These are phyloP conservation scores for Grantiella picta DNA, from an alignment of 2,113 vertebrate species.

Conservation along the genomic window DNA sequence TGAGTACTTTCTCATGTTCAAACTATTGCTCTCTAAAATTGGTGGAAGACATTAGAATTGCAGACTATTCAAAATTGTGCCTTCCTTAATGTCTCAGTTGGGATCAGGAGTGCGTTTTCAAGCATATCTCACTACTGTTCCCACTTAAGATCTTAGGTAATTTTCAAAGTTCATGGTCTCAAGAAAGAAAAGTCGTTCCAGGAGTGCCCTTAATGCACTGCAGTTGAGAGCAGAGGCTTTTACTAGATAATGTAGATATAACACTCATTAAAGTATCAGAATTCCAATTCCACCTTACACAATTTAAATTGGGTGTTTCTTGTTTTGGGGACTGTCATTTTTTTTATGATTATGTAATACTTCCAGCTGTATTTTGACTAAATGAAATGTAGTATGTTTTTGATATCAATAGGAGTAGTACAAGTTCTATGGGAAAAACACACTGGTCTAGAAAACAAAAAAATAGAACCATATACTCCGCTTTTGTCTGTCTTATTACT, in stretches of 20 bases:
- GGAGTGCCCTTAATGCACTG: neutral
- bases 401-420: neutral
- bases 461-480: neutral
- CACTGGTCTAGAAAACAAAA: neutral
- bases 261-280: rapidly evolving
- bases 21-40: neutral
- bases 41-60: neutral
- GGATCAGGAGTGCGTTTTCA: neutral
- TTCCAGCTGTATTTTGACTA: neutral
- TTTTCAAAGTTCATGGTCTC: neutral
- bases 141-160: neutral
- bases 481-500: neutral
- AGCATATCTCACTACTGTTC: neutral
- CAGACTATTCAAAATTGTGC: neutral
- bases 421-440: neutral
- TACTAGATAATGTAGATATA: neutral
- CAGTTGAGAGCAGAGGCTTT: neutral
- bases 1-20: neutral
- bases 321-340: rapidly evolving
- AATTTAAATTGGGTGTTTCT: neutral
- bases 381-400: neutral
- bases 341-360: neutral
- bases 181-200: neutral
- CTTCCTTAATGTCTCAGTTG: neutral
- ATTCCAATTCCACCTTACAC: neutral